phyloP scores from a whole-genome alignment of 2,888 invertebrate genomes.

The Ernsta delagoae region DNA sequence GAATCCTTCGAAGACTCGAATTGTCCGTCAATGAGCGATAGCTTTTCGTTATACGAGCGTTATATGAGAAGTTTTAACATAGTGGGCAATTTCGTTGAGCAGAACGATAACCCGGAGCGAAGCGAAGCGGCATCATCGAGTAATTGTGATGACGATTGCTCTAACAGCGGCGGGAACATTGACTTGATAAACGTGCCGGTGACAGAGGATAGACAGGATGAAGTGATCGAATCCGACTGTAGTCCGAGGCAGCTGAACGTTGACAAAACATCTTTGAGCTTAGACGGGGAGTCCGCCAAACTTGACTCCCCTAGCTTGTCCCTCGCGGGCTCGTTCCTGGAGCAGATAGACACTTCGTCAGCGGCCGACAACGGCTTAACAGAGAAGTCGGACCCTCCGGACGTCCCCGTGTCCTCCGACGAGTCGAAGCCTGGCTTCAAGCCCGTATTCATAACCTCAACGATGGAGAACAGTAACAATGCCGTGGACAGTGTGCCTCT shows the following conservation, averaged over 20 bases:
- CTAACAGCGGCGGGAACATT: constrained; percentile 62
- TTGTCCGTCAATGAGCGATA: constrained; percentile 77
- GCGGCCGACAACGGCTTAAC: constrained; percentile 56
- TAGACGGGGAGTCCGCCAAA: constrained; percentile 61
- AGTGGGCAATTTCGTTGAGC: constrained; percentile 60
- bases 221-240: constrained; percentile 53
- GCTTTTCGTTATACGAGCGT: constrained; percentile 77
- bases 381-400: constrained; percentile 66
- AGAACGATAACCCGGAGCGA: constrained; percentile 42
- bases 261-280: constrained; percentile 55
- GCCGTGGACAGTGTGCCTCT: constrained; percentile 77
- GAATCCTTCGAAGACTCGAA: constrained; percentile 78
- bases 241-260: constrained; percentile 53
- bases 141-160: constrained; percentile 59
- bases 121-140: constrained; percentile 52
- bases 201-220: constrained; percentile 60
- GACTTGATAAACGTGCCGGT: constrained; percentile 61
- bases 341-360: constrained; percentile 55
- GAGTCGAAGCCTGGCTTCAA: constrained; percentile 66
- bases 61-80: constrained; percentile 79
- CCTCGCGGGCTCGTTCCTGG: constrained; percentile 57
- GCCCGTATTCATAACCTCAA: constrained; percentile 75
- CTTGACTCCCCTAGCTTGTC: constrained; percentile 62
- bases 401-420: constrained; percentile 66
- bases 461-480: constrained; percentile 83